Conservation (phyloP, 2,888 invertebrate species). For the Netelia inedita region DNA sequence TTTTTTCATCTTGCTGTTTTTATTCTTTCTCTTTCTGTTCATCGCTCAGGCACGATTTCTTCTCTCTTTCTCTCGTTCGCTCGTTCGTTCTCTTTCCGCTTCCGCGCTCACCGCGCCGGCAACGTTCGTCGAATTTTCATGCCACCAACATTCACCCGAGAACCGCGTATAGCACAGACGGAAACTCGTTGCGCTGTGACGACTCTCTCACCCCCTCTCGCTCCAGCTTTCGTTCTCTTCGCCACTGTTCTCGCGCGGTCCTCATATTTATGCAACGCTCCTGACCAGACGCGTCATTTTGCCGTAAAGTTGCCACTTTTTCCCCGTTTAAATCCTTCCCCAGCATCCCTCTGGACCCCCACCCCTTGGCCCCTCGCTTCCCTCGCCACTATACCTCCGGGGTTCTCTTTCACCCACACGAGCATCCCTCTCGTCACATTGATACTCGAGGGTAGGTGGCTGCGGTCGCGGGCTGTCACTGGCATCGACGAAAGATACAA, state of each 20-base stretch:
- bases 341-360: neutral
- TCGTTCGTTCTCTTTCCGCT: constrained; percentile 27
- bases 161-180: neutral
- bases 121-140: constrained; percentile 78
- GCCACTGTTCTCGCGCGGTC: constrained; percentile 11
- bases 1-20: constrained; percentile 2
- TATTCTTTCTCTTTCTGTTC: constrained; percentile 21
- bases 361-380: neutral
- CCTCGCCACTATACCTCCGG: neutral
- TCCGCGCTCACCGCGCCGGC: constrained; percentile 52
- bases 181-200: constrained; percentile 20
- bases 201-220: neutral
- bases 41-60: constrained; percentile 12
- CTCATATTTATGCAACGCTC: constrained; percentile 79
- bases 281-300: constrained; percentile 72
- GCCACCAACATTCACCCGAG: constrained; percentile 56
- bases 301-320: constrained; percentile 41
- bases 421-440: too few species aligned
- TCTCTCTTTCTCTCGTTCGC: constrained; percentile 17
- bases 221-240: too few species aligned
- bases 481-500: constrained; percentile 8
- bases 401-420: neutral
- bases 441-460: too few species aligned
- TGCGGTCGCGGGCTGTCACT: constrained; percentile 13
- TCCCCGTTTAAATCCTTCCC: constrained; percentile 11